phyloP scores from a whole-genome alignment of 2,888 invertebrate species.

The Lordiphosa andalusiaca region DNA sequence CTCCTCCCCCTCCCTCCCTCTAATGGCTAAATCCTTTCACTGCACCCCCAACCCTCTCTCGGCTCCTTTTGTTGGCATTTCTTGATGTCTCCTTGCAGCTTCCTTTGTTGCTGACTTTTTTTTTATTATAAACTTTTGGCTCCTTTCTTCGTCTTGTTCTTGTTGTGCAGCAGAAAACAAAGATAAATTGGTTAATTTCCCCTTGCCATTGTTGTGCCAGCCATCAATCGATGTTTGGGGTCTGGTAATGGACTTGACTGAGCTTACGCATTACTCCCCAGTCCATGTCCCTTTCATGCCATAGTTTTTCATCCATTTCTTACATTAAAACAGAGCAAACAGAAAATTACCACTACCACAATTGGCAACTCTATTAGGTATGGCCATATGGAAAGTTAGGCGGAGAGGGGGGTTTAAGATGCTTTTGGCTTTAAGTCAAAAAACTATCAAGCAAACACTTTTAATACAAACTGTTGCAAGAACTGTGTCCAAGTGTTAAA shows the following conservation, averaged over 20 bases:
- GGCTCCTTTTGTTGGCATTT: constrained; percentile 18
- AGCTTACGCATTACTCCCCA: constrained; percentile 66
- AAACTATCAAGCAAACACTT: no score
- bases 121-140: constrained; percentile 62
- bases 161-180: constrained; percentile 76
- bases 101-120: constrained; percentile 53
- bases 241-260: constrained; percentile 79
- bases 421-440: no score
- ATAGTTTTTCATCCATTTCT: constrained; percentile 2
- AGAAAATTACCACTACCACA: constrained; percentile 42
- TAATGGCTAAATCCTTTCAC: constrained; percentile 71
- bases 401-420: no score
- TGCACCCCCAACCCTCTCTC: constrained; percentile 37
- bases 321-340: constrained; percentile 36
- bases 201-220: constrained; percentile 77
- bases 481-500: no score
- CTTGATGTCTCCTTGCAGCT: constrained; percentile 51
- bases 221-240: constrained; percentile 79
- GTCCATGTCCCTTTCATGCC: constrained; percentile 33
- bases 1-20: not conserved
- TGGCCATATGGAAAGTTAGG: no score
- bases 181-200: constrained; percentile 80
- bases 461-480: no score
- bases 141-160: constrained; percentile 29
- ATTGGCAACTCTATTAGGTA: constrained; percentile 25